Evolutionary conservation across 2,113 vertebrate species (phyloP).

Genomic region (Narcine bancroftii): DNA sequence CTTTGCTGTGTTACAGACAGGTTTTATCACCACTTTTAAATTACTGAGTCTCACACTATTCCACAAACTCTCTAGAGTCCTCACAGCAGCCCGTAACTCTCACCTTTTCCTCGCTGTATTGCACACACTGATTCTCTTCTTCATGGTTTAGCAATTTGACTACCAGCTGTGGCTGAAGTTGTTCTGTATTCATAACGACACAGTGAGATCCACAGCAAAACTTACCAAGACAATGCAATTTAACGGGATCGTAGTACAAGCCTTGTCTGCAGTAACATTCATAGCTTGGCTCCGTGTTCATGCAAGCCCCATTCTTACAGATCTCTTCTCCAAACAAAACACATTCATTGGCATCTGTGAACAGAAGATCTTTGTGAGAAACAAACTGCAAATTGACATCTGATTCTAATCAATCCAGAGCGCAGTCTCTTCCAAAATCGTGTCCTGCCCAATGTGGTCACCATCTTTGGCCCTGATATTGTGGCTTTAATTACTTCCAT

Average conservation of each 20-base stretch:
- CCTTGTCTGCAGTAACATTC: slow-evolving; percentile 94
- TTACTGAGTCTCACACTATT: neutral
- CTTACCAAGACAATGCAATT: slow-evolving; percentile 87
- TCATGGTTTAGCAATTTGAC: neutral
- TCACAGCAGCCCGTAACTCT: neutral
- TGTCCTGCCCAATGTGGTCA: neutral
- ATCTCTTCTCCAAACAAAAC: slow-evolving; percentile 82
- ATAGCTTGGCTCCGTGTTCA: slow-evolving; percentile 72
- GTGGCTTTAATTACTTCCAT: too few species aligned
- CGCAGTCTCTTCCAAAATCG: neutral
- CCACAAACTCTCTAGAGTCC: too few species aligned
- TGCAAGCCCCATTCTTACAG: slow-evolving; percentile 89
- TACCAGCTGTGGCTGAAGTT: neutral
- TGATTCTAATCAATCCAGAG: neutral
- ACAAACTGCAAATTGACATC: neutral
- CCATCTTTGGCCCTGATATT: neutral
- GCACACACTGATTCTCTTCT: neutral
- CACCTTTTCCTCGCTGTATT: neutral
- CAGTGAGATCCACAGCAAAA: slow-evolving; percentile 38
- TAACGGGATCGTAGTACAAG: slow-evolving; percentile 80
- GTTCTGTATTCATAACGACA: neutral
- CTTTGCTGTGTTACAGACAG: neutral
- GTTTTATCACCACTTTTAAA: neutral
- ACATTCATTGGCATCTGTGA: slow-evolving; percentile 88
- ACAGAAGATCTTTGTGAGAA: slow-evolving; percentile 36